Conservation (phyloP, 2,113 vertebrate genomes). For the Menidia beryllina region DNA sequence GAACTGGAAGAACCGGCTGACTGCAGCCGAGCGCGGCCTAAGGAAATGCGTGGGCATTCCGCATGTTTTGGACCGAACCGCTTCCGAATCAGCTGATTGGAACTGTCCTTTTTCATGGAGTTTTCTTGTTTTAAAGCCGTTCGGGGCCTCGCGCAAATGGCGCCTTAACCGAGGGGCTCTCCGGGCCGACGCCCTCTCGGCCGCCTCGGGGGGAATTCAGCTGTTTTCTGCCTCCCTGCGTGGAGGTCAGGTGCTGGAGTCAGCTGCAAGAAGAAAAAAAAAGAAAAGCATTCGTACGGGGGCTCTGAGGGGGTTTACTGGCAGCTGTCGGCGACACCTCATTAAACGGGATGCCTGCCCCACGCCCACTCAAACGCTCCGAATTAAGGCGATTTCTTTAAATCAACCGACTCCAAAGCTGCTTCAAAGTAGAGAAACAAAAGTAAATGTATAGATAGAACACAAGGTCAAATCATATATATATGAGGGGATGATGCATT, state of each 20-base stretch:
- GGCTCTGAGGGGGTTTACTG: conserved; percentile 15
- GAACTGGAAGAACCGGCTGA: neutral
- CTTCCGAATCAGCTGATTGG: neutral
- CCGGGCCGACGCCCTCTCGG: neutral
- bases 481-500: neutral
- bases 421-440: conserved; percentile 1
- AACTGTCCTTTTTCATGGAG: conserved; percentile 2
- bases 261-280: no score
- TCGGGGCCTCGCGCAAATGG: neutral
- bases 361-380: no score
- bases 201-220: neutral
- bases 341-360: neutral
- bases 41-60: conserved; percentile 16
- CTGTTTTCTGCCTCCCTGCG: neutral
- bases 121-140: conserved; percentile 17
- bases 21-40: neutral
- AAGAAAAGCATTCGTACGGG: conserved; percentile 33
- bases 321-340: conserved; percentile 26
- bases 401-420: no score
- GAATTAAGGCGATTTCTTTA: neutral
- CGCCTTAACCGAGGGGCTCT: neutral
- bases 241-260: conserved; percentile 29
- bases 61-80: neutral
- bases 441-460: neutral
- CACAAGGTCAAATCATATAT: neutral